A percentile compares a stretch with the other conserved stretches of the same genome.
These are phyloP conservation scores for Pygmarrhopalites habei DNA, from an alignment of 1,140 invertebrate species.

Conservation along the genomic window DNA sequence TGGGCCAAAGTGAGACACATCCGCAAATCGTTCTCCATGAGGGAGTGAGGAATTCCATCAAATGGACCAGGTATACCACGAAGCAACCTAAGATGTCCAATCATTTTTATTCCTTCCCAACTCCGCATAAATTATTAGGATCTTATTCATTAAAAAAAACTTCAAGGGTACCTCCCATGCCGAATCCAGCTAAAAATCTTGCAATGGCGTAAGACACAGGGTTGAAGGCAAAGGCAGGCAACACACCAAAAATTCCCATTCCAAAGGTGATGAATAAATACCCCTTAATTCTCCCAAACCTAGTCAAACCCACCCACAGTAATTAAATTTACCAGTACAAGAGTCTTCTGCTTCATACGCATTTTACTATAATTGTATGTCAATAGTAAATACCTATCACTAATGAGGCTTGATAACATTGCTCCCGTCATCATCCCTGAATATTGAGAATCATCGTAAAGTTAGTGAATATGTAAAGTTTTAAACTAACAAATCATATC, in stretches of 20 bases:
- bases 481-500: too few species aligned
- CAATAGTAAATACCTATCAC: neutral
- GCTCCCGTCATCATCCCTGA: slow-evolving; percentile 27
- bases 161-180: too few species aligned
- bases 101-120: too few species aligned
- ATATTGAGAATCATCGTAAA: too few species aligned
- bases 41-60: slow-evolving; percentile 38
- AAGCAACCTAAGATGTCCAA: too few species aligned
- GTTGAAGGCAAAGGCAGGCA: slow-evolving; percentile 15
- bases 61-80: slow-evolving; percentile 30
- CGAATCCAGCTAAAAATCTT: slow-evolving; percentile 26
- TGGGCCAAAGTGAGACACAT: slow-evolving; percentile 32
- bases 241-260: slow-evolving; percentile 25
- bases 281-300: slow-evolving; percentile 19
- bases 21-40: slow-evolving; percentile 32
- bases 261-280: slow-evolving; percentile 14
- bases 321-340: neutral
- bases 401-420: slow-evolving; percentile 12
- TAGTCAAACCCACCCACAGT: too few species aligned
- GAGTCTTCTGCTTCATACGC: neutral
- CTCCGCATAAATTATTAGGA: too few species aligned
- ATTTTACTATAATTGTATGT: neutral
- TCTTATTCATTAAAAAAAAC: too few species aligned
- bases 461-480: too few species aligned
- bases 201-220: slow-evolving; percentile 16